Evolutionary conservation across 2,888 invertebrate genomes (phyloP).

Genomic region (Euplagia quadripunctaria): DNA sequence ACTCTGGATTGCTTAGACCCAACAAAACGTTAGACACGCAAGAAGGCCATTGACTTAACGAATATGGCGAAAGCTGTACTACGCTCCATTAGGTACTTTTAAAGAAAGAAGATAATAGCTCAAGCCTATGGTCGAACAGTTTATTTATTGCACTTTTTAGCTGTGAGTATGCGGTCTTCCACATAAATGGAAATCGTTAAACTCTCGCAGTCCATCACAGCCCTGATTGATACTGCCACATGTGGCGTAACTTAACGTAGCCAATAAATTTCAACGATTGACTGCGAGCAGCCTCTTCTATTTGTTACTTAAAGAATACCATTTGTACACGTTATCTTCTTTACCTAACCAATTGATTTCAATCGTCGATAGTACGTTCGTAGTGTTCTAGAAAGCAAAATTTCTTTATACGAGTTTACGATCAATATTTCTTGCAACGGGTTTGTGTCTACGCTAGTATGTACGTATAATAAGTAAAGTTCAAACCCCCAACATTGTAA

Average conservation of each 20-base stretch:
- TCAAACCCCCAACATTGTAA: not conserved
- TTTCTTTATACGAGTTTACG: not conserved
- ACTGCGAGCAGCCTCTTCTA: not conserved
- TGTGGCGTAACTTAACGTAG: not conserved
- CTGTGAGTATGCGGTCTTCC: not conserved
- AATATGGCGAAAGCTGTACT: no score
- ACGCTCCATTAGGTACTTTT: no score
- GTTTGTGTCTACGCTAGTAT: not conserved
- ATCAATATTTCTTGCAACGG: not conserved
- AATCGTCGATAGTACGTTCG: not conserved
- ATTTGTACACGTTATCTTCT: not conserved
- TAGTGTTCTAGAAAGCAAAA: not conserved
- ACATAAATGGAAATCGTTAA: not conserved
- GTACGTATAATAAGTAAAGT: not conserved
- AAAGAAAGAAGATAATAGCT: no score
- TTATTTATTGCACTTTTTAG: no score
- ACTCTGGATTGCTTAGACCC: no score
- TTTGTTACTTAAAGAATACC: constrained; percentile 6
- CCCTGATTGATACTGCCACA: not conserved
- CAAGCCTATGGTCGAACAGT: no score
- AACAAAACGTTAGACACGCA: no score
- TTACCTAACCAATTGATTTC: not conserved
- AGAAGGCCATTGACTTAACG: no score
- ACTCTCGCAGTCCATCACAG: not conserved
- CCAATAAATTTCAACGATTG: constrained; percentile 6